Base-by-base conservation (phyloP, 1,140 invertebrate species). In the Acromyrmex charruanus region DNA sequence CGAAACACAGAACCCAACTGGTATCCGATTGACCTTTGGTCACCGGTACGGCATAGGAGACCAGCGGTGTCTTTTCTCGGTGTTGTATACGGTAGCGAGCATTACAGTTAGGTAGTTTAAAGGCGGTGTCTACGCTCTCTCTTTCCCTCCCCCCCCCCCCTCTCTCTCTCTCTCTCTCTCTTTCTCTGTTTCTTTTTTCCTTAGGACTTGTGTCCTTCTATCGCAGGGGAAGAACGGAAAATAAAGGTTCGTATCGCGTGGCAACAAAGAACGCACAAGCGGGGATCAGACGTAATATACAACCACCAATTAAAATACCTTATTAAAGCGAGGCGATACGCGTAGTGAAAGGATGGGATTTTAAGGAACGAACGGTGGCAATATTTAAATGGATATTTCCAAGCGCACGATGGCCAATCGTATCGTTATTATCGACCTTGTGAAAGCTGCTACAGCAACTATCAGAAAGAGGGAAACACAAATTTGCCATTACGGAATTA, bases 281-380 rank as follows among this genome's bases (percentile, higher is more conserved):
- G 66, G 80, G 66, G 80, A 79, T 72, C 90, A 77, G 84, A 90
- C 77, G 71, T 90, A 90, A 90, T 90, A 90, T 74, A 93, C 90
- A 89, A 89, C 87, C 65, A 90, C 91, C 92, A 94, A 94, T 94
- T 94, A 93, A 94, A 94, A 94, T 94, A 93, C 93, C 93, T 93
- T 94, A 93, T 93, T 94, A 94, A 86, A 86, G 87, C 86, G 85
- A 87, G 90, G 93, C 92, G 92, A 93, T 93, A 90, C 89, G 79
- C 53, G 35, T 7, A 80, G 86, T 21, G 39, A 51, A 44, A 61
- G 53, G 79, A 77, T 80, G 44, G 71, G 87, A 82, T 90, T 89
- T 92, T 88, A 86, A 88, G 87, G 75, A 77, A 81, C 81, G 87
- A 25, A 74, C 68, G 68, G 68, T 81, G 55, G 49, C 14, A 69